Evolutionary conservation across 2,797 vertebrate species (phyloP), one percentile per base, ranked within the genome.

Genomic region (Distichodus sexfasciatus): DNA sequence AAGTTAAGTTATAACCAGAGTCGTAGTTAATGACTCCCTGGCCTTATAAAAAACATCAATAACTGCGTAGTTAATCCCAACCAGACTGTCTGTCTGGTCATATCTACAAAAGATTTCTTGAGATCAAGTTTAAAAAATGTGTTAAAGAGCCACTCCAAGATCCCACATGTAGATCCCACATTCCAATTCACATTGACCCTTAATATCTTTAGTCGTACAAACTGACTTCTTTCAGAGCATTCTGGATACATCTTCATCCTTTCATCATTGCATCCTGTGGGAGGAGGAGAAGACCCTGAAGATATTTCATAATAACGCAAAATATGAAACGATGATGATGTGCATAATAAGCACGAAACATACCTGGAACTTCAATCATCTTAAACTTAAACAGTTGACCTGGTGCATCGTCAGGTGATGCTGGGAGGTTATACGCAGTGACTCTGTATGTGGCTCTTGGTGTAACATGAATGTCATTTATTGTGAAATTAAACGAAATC

Each of bases 401-500:
- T 2, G 0, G 8, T 78, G 63, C 66, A 23, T 64, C 46, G 44
- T 47, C n/a, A 9, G 81, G 77, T 54, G 84, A 73, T 29, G 50
- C 38, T n/a, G 88, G 87, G 12, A 90, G 71, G 48, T 86, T 89
- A 57, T 69, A 77, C 36, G 70, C 83, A 0, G 1, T 9, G 3
- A 87, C 63, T 1, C 29, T 1, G 29, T 85, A 88, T 0, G 0
- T 0, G 1, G 33, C 77, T 4, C 48, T 64, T 5, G 68, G 73
- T 58, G 81, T 69, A 51, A 82, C 50, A 0, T 75, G 31, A 17
- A 86, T 82, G 51, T 80, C 83, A 15, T 40, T 11, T 8, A 79
- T 84, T 19, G 17, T 55, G 9, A 84, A 89, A 75, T 69, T 65
- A 71, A 90, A 90, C 6, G 54, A 70, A 80, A 87, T 81, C 89